Percentiles rank a stretch among this genome's conserved stretches.
These are phyloP conservation scores for Acrocyrtus sp. DNA, from an alignment of 2,888 invertebrate species.

Conservation along the genomic window DNA sequence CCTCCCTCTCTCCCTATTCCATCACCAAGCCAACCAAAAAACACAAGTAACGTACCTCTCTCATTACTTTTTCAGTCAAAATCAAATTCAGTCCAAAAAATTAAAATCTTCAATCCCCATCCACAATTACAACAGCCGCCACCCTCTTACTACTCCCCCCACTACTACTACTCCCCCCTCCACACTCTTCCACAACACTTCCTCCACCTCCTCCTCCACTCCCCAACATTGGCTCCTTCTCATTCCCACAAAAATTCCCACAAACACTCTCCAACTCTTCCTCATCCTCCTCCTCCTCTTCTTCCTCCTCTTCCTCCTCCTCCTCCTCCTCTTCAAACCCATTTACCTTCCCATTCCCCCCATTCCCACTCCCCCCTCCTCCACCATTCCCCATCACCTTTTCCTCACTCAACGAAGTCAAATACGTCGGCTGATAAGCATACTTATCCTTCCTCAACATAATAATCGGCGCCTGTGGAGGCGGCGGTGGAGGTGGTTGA, in stretches of 20 bases:
- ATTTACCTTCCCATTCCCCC: not conserved
- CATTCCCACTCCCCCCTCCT: not conserved
- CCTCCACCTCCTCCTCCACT: not conserved
- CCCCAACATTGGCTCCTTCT: conserved; percentile 1
- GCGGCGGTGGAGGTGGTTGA: too few relatives aligned
- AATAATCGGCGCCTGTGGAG: not conserved
- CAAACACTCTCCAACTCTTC: too few relatives aligned
- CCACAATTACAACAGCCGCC: too few relatives aligned
- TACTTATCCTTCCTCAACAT: conserved; percentile 17
- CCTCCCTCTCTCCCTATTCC: too few relatives aligned
- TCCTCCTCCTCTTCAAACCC: not conserved
- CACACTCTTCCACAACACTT: not conserved
- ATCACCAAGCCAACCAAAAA: too few relatives aligned
- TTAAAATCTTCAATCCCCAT: too few relatives aligned
- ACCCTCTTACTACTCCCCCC: not conserved
- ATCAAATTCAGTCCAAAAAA: too few relatives aligned
- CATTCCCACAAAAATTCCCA: conserved; percentile 5
- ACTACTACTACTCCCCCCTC: not conserved
- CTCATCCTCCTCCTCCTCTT: not conserved
- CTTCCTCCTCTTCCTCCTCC: conserved; percentile 13
- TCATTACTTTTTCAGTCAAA: too few relatives aligned
- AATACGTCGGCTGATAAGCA: conserved; percentile 16
- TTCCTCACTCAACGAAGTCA: conserved; percentile 17
- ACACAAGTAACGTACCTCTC: too few relatives aligned
- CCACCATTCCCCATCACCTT: too few relatives aligned